Base-by-base conservation (phyloP, 2,888 invertebrate species). In the Brenthis daphne region DNA sequence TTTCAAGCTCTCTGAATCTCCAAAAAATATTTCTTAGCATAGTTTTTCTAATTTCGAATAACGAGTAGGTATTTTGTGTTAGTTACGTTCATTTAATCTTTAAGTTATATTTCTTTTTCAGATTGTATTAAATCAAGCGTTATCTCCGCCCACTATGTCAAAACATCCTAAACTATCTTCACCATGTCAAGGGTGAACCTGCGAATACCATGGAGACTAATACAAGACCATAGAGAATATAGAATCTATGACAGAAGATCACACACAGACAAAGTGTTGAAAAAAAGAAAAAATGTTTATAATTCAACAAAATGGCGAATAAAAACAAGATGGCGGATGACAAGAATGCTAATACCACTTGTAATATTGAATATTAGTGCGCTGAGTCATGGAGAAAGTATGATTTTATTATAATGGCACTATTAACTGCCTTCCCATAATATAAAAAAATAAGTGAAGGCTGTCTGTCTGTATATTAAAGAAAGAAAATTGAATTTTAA, bases 121-220 rank as follows among this genome's bases (percentile, higher is more conserved):
- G 63, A 8, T 54, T 63, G 6, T 13, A 53, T 63, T 53, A n/a
- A 43, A 53, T 20, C 20, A 63, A 16, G 37, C 51, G 20, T 20
- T 53, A 63, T 37, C 14, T 14, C 53, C 63, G 74, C 82, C 77
- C 80, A 74, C 86, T 87, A 90, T 90, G 91, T 88, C 87, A 81
- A 75, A 82, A 69, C 58, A 84, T 79, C 77, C 77, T 74, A 76
- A 71, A 74, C 72, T 63, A 57, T 68, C 64, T 75, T 76, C 82
- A 85, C 83, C 81, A 92, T 92, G 92, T 86, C 87, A 82, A 75
- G 85, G 88, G 90, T 90, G 90, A 89, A 81, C 78, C 79, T 74
- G 75, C 54, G 48, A 73, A 76, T 74, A 79, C 75, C 72, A 79
- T 80, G 77, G 76, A 75, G 70, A 74, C 68, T 72, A 67, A 71